A percentile compares a stretch with the other conserved stretches of the same genome.
These are phyloP conservation scores for Turritopsis rubra DNA, from an alignment of 30 jellyfish, hydroid and myxozoan species.

Conservation along the genomic window DNA sequence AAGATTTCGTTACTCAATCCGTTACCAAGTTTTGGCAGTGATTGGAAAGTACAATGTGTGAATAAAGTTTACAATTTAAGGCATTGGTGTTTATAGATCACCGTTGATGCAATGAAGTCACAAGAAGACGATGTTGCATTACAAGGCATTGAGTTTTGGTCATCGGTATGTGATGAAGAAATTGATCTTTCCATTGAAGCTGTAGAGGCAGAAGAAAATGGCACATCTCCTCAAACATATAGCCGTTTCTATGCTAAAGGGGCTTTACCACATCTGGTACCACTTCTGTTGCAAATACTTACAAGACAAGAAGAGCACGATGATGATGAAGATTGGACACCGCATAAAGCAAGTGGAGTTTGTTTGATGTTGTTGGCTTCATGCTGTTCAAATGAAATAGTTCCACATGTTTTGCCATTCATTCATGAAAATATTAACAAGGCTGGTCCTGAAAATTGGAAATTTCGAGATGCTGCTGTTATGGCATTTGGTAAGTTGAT, in stretches of 20 bases:
- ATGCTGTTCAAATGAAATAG: constrained; percentile 73
- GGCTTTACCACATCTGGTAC: constrained; percentile 64
- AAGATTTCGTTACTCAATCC: too few relatives aligned
- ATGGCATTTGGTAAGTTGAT: constrained; percentile 88
- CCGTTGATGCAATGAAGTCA: constrained; percentile 84
- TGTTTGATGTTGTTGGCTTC: constrained; percentile 91
- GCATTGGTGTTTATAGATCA: constrained; percentile 47
- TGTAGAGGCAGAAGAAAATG: constrained; percentile 81
- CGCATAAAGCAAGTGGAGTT: constrained; percentile 97
- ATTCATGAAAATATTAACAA: constrained; percentile 44
- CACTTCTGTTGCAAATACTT: constrained; percentile 47
- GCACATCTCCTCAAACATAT: constrained; percentile 44
- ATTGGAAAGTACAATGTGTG: too few relatives aligned
- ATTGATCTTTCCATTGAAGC: constrained; percentile 82
- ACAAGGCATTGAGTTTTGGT: constrained; percentile 98
- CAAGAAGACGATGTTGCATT: constrained; percentile 76
- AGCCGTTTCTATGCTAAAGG: constrained; percentile 89
- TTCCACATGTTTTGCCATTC: constrained; percentile 81
- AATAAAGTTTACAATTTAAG: too few relatives aligned
- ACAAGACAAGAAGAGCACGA: constrained; percentile 87
- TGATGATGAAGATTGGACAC: constrained; percentile 99
- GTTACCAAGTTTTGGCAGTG: too few relatives aligned
- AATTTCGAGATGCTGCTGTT: constrained; percentile 86
- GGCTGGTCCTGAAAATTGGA: constrained; percentile 46
- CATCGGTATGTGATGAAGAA: constrained; percentile 94